Conservation (phyloP, 1,140 invertebrate species). For the Spodoptera litura region DNA sequence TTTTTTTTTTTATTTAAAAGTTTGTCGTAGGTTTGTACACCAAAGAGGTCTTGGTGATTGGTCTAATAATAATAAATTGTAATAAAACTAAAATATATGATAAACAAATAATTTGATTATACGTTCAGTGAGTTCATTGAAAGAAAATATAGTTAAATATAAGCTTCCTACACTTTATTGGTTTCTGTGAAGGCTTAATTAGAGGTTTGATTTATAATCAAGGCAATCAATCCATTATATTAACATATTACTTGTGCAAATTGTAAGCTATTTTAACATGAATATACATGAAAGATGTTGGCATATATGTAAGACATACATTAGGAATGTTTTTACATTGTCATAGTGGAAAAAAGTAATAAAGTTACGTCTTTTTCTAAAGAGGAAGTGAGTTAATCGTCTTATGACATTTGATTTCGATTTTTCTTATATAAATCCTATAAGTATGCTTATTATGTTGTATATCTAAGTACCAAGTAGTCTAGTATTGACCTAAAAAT, state of each 20-base stretch:
- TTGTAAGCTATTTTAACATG: constrained; percentile 34
- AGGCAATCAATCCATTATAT: constrained; percentile 44
- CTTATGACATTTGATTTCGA: too few species aligned
- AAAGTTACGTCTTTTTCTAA: too few species aligned
- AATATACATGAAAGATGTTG: constrained; percentile 16
- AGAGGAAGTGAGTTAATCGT: too few species aligned
- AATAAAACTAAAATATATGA: too few species aligned
- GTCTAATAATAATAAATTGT: too few species aligned
- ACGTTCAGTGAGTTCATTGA: constrained; percentile 13
- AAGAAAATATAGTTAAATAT: constrained; percentile 33
- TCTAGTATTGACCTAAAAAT: too few species aligned
- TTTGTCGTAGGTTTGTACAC: background rate
- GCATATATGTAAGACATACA: constrained; percentile 7
- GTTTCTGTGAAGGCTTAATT: constrained; percentile 44
- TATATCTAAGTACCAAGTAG: too few species aligned
- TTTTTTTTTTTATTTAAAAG: background rate
- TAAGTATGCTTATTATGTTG: too few species aligned
- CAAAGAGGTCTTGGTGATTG: background rate
- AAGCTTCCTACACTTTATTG: constrained; percentile 44
- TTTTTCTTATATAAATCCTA: too few species aligned
- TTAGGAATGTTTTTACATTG: background rate
- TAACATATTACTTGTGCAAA: constrained; percentile 43
- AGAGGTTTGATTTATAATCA: constrained; percentile 46
- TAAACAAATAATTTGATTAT: constrained; percentile 20
- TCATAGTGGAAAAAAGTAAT: too few species aligned